These are phyloP conservation scores for Brachyhypopomus gauderio DNA, from an alignment of 2,113 vertebrate genomes.

Conservation along the genomic window DNA sequence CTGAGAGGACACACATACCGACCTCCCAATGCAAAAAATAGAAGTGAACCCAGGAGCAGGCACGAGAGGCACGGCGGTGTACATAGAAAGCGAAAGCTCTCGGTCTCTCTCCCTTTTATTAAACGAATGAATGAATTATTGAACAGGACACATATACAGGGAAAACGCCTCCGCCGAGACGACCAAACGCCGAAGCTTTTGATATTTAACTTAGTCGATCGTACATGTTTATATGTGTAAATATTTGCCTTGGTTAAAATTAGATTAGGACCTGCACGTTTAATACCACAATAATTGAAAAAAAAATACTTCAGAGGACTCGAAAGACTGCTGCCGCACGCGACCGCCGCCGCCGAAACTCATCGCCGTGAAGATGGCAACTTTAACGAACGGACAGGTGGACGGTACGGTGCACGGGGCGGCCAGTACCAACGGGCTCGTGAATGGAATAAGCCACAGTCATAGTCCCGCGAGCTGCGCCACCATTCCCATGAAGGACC, in stretches of 20 bases:
- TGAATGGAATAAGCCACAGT: constrained; percentile 99
- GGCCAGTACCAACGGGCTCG: constrained; percentile 92
- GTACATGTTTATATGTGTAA: constrained; percentile 75
- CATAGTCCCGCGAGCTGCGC: constrained; percentile 93
- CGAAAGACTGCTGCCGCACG: constrained; percentile 56
- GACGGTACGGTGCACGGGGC: constrained; percentile 91
- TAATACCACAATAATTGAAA: constrained; percentile 11
- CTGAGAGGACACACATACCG: constrained; percentile 94
- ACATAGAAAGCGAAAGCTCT: constrained; percentile 74
- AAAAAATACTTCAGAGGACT: constrained; percentile 42
- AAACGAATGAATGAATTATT: constrained; percentile 77
- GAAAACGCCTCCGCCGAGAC: constrained; percentile 75
- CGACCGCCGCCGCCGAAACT: constrained; percentile 64
- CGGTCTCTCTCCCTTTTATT: constrained; percentile 21
- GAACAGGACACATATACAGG: constrained; percentile 72
- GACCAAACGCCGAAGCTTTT: constrained; percentile 67
- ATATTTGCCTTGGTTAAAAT: constrained; percentile 70
- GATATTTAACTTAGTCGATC: constrained; percentile 72
- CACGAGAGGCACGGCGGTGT: constrained; percentile 78
- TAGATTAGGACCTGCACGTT: constrained; percentile 66
- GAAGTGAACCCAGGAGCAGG: constrained; percentile 82
- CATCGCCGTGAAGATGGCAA: constrained; percentile 88
- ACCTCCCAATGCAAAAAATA: constrained; percentile 90
- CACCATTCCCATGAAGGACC: constrained; percentile 99
- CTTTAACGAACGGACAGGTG: constrained; percentile 99